Evolutionary conservation across 2,797 vertebrate genomes (phyloP), one percentile per base, ranked within the genome.

Genomic region (Craterocephalus amniculus): DNA sequence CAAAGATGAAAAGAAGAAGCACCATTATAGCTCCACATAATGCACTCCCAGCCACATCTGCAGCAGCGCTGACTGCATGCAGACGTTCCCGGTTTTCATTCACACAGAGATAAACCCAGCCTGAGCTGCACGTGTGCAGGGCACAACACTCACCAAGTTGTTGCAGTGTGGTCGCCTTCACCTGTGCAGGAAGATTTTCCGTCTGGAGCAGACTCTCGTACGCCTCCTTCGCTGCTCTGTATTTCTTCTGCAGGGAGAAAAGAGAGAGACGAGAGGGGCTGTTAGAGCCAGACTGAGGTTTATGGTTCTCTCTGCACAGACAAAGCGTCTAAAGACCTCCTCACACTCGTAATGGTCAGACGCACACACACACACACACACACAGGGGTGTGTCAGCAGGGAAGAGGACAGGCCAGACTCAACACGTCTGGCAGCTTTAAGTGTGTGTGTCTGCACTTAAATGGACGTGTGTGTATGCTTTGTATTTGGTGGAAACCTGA

Each of bases 131-230:
- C 8, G 35, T 18, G 8, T 20, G 26, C 52, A 35, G 24, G 20
- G 61, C 55, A 13, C 13, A 51, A 74, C 57, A 95, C 97, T 94
- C 94, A 97, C 98, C 98, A 87, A 99, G 95, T 92, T 99, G 97
- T 93, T 99, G 98, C 90, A 99, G 95, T 74, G 98, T 95, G 85
- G 96, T 96, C 78, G 98, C 97, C 95, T 99, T 99, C 93, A 99
- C 97, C 96, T 98, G 97, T 89, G 95, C 94, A 92, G 98, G 95
- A 94, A 99, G 96, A 92, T 97, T 95, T 88, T 99, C 97, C 6
- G 94, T 95, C 94, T 98, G 96, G 92, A 99, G 87, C 91, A 99
- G 96, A 93, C 95, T 96, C 90, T 99, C 97, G 89, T 99, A 99
- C 58, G 97, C 96, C 92, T 99, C 97, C 90, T 99, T 99, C 86